Base-by-base conservation (phyloP, 2,797 vertebrate genomes). In the Enoplosus armatus region DNA sequence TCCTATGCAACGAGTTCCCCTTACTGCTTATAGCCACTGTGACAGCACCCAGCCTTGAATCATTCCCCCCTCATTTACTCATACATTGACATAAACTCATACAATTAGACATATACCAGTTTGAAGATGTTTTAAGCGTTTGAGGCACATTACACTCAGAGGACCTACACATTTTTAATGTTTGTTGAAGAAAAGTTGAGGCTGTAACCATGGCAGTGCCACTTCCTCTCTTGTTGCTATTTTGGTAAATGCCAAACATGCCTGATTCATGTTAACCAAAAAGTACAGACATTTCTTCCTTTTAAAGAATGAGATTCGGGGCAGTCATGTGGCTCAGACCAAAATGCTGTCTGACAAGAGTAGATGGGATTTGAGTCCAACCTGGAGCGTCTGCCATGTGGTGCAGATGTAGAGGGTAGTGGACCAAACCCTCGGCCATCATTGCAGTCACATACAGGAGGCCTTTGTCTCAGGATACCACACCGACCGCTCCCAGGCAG, bases 391-490 rank as follows among this genome's bases (percentile, higher is more conserved):
- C 54, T 73, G 77, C 74, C 79, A 69, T 80, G 87, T 81, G 68
- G 71, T 72, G 74, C 31, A 59, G 70, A 45, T 41, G n/a, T n/a
- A n/a, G n/a, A n/a, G n/a, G 62, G 50, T 31, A 4, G 77, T 29
- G 33, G 76, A 59, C 55, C 27, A 27, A 60, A 39, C 62, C 16
- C 22, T 79, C 54, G 0, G 37, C n/a, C 47, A 35, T 59, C 64
- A 54, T 51, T 41, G 20, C 33, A 47, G 56, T 64, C 65, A 41
- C 73, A 87, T 61, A 90, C 82, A 89, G 83, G 72, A 64, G 31
- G 62, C 66, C 86, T 87, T 94, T 94, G 87, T 89, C 74, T 79
- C 45, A 24, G 64, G 31, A 48, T 50, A 31, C 72, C 65, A 33
- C 50, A 39, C 33, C 29, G 9, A 14, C 29, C 2, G 45, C 66